Percentiles rank a stretch among this genome's conserved stretches.
Conservation (phyloP, 2,888 invertebrate species). For the Caenorhabditis afra region DNA sequence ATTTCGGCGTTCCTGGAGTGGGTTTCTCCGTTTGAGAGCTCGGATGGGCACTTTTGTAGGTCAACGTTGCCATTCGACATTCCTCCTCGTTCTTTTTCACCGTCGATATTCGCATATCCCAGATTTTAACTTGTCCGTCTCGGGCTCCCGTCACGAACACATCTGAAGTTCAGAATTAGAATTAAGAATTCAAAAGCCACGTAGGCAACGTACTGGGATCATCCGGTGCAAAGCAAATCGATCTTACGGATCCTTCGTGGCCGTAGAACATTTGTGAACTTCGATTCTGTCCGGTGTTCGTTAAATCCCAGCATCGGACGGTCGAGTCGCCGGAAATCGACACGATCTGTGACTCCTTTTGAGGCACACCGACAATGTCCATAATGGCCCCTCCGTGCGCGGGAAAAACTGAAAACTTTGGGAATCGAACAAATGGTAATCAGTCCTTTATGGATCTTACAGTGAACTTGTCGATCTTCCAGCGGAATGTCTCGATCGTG, state of each 20-base stretch:
- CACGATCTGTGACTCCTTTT: conserved; percentile 37
- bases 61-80: conserved; percentile 22
- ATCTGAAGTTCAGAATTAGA: conserved; percentile 31
- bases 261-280: conserved; percentile 51
- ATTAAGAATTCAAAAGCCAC: neutral
- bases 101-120: conserved; percentile 54
- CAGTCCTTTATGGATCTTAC: conserved; percentile 13
- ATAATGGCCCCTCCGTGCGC: conserved; percentile 61
- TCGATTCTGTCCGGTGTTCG: conserved; percentile 3
- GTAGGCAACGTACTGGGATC: conserved; percentile 35
- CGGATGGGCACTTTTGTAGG: conserved; percentile 50
- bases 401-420: conserved; percentile 48
- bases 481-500: conserved; percentile 34
- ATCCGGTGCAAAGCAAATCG: conserved; percentile 48
- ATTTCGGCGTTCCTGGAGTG: conserved; percentile 29
- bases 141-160: conserved; percentile 55
- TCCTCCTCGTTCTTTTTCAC: conserved; percentile 28
- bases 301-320: conserved; percentile 57
- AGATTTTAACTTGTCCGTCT: conserved; percentile 52
- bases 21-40: conserved; percentile 26
- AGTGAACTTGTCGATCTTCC: conserved; percentile 34
- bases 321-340: conserved; percentile 60
- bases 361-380: conserved; percentile 58
- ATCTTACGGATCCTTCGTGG: conserved; percentile 58
- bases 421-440: no score